Percentiles rank a stretch among this genome's conserved stretches.
phyloP scores from a whole-genome alignment of 2,113 vertebrate species.

The Collichthys lucidus region DNA sequence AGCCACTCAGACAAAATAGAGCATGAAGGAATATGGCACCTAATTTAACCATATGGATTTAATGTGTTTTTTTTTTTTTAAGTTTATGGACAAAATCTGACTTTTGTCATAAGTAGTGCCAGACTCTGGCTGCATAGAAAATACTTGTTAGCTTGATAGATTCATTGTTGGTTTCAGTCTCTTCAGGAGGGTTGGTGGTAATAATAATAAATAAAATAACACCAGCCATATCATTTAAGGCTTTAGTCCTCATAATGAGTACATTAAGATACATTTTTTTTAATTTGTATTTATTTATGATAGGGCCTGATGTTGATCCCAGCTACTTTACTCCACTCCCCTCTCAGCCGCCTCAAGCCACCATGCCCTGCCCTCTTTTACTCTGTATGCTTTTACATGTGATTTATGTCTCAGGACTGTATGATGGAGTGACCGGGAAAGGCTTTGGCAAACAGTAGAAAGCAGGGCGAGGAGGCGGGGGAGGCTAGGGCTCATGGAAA shows the following conservation, averaged over 20 bases:
- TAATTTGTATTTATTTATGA: not conserved
- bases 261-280: not conserved
- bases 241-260: not conserved
- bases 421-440: conserved; percentile 56
- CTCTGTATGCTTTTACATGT: conserved; percentile 28
- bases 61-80: too few relatives aligned
- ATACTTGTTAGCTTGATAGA: not conserved
- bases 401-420: conserved; percentile 49
- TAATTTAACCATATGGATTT: not conserved
- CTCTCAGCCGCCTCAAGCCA: not conserved
- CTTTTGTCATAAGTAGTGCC: too few relatives aligned
- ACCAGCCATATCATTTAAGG: not conserved
- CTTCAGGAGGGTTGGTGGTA: not conserved
- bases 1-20: conserved; percentile 4
- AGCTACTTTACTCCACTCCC: not conserved
- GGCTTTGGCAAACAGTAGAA: conserved; percentile 43
- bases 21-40: not conserved
- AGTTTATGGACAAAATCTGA: not conserved
- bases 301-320: not conserved
- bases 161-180: not conserved
- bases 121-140: not conserved
- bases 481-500: conserved; percentile 11
- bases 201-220: not conserved
- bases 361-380: not conserved
- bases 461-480: not conserved